Evolutionary conservation across 2,113 vertebrate species (phyloP).

Genomic region (Callipepla squamata): DNA sequence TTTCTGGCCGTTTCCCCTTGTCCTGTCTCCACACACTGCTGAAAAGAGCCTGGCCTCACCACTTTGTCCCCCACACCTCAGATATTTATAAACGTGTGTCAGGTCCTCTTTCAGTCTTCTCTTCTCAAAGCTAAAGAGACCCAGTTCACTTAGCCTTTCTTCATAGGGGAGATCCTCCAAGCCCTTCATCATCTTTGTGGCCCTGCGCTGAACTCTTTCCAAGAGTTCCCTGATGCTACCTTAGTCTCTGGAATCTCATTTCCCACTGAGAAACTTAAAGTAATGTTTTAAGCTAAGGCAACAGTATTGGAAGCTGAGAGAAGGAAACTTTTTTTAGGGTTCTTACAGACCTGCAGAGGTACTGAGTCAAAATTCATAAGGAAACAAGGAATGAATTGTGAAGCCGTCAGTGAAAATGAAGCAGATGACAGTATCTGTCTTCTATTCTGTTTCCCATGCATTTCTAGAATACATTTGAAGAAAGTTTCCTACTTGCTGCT

Average conservation of each 20-base stretch:
- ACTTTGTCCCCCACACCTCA: too few species aligned
- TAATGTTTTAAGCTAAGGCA: not conserved
- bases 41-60: too few species aligned
- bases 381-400: not conserved
- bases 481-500: not conserved
- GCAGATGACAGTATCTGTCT: not conserved
- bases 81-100: too few species aligned
- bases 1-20: too few species aligned
- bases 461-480: not conserved
- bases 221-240: not conserved
- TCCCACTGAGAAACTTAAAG: not conserved
- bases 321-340: not conserved
- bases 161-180: too few species aligned
- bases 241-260: not conserved
- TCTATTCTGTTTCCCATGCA: not conserved
- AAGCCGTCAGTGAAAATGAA: not conserved
- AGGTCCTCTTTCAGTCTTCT: too few species aligned
- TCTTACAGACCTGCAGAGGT: not conserved
- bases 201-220: too few species aligned
- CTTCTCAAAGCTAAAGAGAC: too few species aligned
- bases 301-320: not conserved
- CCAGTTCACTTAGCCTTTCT: too few species aligned
- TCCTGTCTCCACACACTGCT: too few species aligned
- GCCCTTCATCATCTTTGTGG: too few species aligned
- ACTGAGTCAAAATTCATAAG: not conserved